Evolutionary conservation across 2,888 invertebrate species (phyloP).

Genomic region (Allacma fusca): DNA sequence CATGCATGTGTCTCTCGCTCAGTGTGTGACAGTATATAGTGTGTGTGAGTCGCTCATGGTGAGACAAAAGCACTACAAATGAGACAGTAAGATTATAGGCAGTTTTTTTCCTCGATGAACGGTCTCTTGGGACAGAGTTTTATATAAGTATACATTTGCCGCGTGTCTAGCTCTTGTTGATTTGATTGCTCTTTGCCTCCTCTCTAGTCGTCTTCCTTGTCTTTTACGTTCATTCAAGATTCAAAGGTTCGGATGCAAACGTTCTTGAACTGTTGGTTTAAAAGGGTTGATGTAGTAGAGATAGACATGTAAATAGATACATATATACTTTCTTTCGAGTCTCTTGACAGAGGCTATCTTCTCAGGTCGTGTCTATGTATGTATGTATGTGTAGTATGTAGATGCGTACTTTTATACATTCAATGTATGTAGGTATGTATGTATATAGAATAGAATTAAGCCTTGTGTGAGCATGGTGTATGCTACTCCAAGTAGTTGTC

Average conservation of each 20-base stretch:
- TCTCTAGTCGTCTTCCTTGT: background rate
- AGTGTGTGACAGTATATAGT: background rate
- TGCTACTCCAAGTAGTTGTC: background rate
- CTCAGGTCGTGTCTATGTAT: background rate
- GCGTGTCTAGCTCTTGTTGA: constrained; percentile 19
- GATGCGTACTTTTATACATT: no score
- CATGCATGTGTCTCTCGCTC: no score
- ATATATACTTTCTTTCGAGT: no score
- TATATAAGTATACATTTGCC: background rate
- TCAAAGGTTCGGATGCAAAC: background rate
- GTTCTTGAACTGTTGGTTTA: background rate
- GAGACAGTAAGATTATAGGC: constrained; percentile 32
- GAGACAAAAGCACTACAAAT: constrained; percentile 30
- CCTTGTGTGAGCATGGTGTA: no score
- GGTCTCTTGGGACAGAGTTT: constrained; percentile 27
- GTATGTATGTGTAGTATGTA: no score
- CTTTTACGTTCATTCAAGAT: constrained; percentile 28
- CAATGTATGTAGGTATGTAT: no score
- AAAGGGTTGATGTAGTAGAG: background rate
- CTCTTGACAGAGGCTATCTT: no score
- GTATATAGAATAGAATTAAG: no score
- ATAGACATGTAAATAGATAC: no score
- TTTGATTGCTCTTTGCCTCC: constrained; percentile 35
- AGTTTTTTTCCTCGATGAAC: constrained; percentile 20
- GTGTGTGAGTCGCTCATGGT: constrained; percentile 6